Evolutionary conservation across 1,140 invertebrate genomes (phyloP).

Genomic region (Maniola jurtina): DNA sequence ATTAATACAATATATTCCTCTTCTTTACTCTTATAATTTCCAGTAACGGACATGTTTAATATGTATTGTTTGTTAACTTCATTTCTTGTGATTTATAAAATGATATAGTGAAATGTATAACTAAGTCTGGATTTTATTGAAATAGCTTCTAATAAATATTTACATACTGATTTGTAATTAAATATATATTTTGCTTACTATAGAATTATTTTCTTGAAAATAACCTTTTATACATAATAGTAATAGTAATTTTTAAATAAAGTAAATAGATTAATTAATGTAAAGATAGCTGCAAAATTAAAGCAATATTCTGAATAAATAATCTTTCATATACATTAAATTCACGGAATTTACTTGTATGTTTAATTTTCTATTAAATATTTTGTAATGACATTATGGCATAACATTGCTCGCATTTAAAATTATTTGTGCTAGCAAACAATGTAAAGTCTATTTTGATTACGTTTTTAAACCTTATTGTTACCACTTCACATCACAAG

Average conservation of each 20-base stretch:
- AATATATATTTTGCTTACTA: not conserved
- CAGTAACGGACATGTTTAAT: not conserved
- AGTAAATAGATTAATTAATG: not conserved
- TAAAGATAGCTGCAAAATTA: too few relatives aligned
- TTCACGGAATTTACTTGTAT: too few relatives aligned
- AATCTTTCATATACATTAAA: too few relatives aligned
- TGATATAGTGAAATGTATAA: not conserved
- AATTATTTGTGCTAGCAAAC: not conserved
- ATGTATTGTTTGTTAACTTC: not conserved
- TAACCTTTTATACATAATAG: not conserved
- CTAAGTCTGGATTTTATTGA: not conserved
- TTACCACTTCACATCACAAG: not conserved
- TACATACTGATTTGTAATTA: not conserved
- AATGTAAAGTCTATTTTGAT: not conserved
- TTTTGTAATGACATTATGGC: not conserved
- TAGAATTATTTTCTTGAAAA: not conserved
- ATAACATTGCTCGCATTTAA: not conserved
- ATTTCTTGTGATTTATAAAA: not conserved
- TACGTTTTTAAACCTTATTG: not conserved
- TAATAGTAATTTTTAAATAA: not conserved
- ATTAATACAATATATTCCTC: not conserved
- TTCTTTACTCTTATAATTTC: not conserved
- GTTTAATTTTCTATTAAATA: too few relatives aligned
- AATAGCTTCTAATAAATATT: too few relatives aligned
- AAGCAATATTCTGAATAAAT: too few relatives aligned